Evolutionary conservation across 1,140 invertebrate species (phyloP).

Genomic region (Diachasmimorpha longicaudata): DNA sequence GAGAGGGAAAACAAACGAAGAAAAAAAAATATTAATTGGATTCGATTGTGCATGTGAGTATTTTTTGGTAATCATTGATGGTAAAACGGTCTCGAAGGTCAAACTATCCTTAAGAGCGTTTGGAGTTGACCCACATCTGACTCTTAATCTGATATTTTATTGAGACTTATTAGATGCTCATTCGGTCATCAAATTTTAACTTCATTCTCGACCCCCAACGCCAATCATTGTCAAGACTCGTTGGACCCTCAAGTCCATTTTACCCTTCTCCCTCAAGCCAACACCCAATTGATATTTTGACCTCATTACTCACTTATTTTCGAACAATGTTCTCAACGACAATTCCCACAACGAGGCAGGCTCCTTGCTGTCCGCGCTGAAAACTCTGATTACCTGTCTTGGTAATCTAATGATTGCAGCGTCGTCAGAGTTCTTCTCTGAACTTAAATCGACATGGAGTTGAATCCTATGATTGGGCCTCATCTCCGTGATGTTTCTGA

Average conservation of each 20-base stretch:
- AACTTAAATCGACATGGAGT: slow-evolving; percentile 7
- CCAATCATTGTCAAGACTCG: too few relatives aligned
- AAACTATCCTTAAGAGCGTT: too few relatives aligned
- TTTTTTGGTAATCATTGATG: too few relatives aligned
- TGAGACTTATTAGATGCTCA: slow-evolving; percentile 4
- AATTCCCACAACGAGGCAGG: slow-evolving; percentile 47
- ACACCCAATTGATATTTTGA: not conserved
- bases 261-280: too few relatives aligned
- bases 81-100: too few relatives aligned
- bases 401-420: slow-evolving; percentile 45
- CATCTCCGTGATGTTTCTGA: not conserved
- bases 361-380: slow-evolving; percentile 39
- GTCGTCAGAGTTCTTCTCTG: slow-evolving; percentile 22
- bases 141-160: not conserved
- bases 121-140: too few relatives aligned
- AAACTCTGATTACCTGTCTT: slow-evolving; percentile 45
- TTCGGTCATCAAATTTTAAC: too few relatives aligned
- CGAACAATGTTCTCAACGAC: slow-evolving; percentile 48
- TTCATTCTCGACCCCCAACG: too few relatives aligned
- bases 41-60: not conserved
- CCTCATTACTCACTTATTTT: slow-evolving; percentile 36
- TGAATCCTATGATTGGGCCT: slow-evolving; percentile 14
- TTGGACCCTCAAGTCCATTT: too few relatives aligned
- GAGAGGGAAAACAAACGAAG: not conserved
- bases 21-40: slow-evolving; percentile 29